These are phyloP conservation scores for Toxotes lorentzi DNA, from an alignment of 2,797 vertebrate genomes.

Conservation along the genomic window DNA sequence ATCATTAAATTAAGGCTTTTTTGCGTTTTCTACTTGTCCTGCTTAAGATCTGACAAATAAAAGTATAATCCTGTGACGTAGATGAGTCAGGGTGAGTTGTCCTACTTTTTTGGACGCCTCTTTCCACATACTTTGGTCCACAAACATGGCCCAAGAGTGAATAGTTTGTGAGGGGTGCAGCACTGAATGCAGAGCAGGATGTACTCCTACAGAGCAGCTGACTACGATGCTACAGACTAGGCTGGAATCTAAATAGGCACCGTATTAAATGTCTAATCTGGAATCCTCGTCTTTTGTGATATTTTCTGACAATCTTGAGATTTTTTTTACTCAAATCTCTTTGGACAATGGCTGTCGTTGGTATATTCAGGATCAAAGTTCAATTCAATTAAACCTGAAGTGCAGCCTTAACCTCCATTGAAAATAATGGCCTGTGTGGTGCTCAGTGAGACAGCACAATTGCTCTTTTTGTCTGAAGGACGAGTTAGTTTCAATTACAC, in stretches of 20 bases:
- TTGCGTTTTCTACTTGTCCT: background rate
- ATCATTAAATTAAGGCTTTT: background rate
- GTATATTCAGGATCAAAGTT: background rate
- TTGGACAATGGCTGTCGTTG: background rate
- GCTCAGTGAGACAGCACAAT: background rate
- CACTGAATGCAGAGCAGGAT: background rate
- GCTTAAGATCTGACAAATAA: background rate
- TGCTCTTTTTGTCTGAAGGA: background rate
- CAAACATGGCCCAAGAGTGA: background rate
- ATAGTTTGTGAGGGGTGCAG: background rate
- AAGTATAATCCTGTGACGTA: background rate
- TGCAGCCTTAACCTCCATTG: background rate
- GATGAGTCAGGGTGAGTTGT: background rate
- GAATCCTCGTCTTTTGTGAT: no score
- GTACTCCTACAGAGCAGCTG: background rate
- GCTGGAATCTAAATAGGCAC: background rate
- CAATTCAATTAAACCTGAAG: background rate
- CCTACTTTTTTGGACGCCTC: background rate
- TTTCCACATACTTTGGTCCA: background rate
- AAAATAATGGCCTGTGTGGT: background rate
- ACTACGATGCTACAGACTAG: background rate
- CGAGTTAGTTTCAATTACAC: background rate
- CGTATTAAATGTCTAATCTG: no score
- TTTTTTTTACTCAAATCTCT: background rate
- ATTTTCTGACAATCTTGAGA: background rate